Percentiles rank a stretch among this genome's conserved stretches.
Conservation (phyloP, 2,797 vertebrate species). For the Cichlasoma orientale region DNA sequence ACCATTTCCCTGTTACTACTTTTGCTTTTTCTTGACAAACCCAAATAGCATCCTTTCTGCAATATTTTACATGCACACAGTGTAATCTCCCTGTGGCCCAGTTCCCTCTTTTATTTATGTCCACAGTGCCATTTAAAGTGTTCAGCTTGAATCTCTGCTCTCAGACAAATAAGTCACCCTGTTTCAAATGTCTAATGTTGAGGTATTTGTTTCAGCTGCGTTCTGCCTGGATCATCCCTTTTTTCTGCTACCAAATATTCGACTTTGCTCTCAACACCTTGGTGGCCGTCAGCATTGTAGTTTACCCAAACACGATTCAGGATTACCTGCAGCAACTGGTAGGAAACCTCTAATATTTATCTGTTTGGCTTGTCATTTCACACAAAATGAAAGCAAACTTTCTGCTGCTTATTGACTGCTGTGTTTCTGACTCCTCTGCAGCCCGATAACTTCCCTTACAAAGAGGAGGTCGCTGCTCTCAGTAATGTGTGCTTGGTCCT, state of each 20-base stretch:
- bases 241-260: constrained; percentile 98
- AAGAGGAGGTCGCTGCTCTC: constrained; percentile 91
- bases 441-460: constrained; percentile 94
- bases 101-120: constrained; percentile 21
- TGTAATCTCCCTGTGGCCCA: constrained; percentile 4
- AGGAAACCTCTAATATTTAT: constrained; percentile 26
- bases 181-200: background rate
- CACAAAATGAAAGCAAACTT: background rate
- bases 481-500: constrained; percentile 90
- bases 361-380: background rate
- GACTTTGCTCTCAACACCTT: constrained; percentile 94
- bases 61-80: background rate
- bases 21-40: background rate
- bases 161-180: background rate
- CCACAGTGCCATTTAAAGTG: background rate
- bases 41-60: background rate
- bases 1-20: background rate
- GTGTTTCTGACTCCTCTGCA: constrained; percentile 59
- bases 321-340: constrained; percentile 95
- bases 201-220: constrained; percentile 83
- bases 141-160: constrained; percentile 2
- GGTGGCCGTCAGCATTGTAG: constrained; percentile 92
- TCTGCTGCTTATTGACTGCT: background rate
- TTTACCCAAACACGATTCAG: constrained; percentile 93
- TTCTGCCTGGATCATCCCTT: constrained; percentile 95